Evolutionary conservation across 2,888 invertebrate genomes (phyloP).

Genomic region (Hirudinaria manillensis): DNA sequence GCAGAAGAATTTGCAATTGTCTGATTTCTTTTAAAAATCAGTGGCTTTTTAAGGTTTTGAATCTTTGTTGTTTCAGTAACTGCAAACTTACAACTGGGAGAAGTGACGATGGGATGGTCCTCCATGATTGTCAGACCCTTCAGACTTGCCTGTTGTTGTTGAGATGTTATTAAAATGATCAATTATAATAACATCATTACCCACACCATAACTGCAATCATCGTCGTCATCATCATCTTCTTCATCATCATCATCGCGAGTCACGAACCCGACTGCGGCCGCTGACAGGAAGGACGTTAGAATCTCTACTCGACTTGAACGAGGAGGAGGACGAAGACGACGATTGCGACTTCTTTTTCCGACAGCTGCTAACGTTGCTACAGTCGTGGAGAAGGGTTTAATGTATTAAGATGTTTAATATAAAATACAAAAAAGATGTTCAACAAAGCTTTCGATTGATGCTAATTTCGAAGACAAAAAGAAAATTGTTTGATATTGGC

Average conservation of each 20-base stretch:
- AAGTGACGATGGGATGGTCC: background rate
- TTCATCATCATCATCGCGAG: background rate
- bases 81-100: no score
- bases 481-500: no score
- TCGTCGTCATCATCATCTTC: background rate
- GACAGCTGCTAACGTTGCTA: background rate
- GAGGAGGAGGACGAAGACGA: conserved; percentile 10
- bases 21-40: no score
- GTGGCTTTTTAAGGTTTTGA: no score
- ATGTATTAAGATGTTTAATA: no score
- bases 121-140: background rate
- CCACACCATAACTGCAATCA: background rate
- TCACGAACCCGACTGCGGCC: background rate
- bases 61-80: no score
- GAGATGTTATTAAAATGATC: background rate
- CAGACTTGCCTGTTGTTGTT: background rate
- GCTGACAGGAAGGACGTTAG: background rate
- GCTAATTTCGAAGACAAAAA: no score
- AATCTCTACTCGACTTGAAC: conserved; percentile 8
- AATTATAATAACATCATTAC: background rate
- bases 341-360: background rate
- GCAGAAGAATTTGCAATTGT: no score
- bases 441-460: no score
- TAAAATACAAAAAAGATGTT: no score
- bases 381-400: no score